Evolutionary conservation across 2,888 invertebrate genomes (phyloP), one percentile per base, ranked within the genome.

Genomic region (Cerastis leucographa): DNA sequence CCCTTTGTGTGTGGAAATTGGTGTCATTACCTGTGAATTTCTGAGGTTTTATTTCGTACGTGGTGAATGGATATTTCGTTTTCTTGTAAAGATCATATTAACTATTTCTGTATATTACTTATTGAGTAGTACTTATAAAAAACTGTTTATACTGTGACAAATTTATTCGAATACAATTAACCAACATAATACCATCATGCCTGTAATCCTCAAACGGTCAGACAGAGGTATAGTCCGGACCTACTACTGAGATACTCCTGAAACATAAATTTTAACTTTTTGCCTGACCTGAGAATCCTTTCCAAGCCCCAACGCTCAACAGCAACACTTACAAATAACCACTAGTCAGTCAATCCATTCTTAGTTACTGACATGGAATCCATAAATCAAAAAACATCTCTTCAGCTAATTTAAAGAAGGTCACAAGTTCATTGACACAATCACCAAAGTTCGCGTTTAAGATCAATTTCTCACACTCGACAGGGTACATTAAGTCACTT

Each of bases 401-500:
- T 25, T 7, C 4, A 62, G 17, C 7, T 25, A 35, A 22, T 59
- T n/a, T 4, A 22, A 46, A 54, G 19, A 78, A 78, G 51, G 72
- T 72, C 54, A 29, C 35, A 67, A 67, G 54, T 68, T 64, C 49
- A 64, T 22, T 49, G 54, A 67, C 44, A 40, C 67, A 51, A 49
- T 35, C 11, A 49, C 9, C 29, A 49, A 49, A 29, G n/a, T 75
- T 61, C 46, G 25, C 35, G 0, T n/a, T 25, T 42, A 29, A 61
- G 72, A 64, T 68, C 77, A 29, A 68, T 71, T 72, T 71, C 71
- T 51, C 40, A 61, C 35, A 49, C 61, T 17, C 44, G 73, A 73
- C 35, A 72, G 35, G 54, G 19, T 44, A 62, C 54, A 72, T 82
- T 69, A 78, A 69, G 64, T 71, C 67, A 78, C 69, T 67, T 44